These are phyloP conservation scores for Gnathonemus echidnorhynchus DNA, from an alignment of 2,113 vertebrate species.

Conservation along the genomic window DNA sequence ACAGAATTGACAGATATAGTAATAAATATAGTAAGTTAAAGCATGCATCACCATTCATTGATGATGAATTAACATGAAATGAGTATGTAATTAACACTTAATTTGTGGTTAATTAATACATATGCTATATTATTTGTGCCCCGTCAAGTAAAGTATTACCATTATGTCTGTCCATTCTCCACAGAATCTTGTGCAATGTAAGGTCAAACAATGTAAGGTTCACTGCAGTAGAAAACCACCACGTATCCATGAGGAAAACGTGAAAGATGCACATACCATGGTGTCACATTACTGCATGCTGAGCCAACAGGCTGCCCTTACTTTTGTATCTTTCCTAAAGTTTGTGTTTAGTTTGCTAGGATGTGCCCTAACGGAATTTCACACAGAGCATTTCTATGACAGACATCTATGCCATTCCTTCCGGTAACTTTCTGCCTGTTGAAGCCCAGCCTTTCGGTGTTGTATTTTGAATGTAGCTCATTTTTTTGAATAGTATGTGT, in stretches of 20 bases:
- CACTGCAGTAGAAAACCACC: background rate
- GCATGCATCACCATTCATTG: background rate
- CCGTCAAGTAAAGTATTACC: background rate
- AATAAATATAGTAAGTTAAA: background rate
- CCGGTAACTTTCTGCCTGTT: background rate
- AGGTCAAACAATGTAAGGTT: background rate
- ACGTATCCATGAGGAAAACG: background rate
- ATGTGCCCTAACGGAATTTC: background rate
- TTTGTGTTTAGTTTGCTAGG: background rate
- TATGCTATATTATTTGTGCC: background rate
- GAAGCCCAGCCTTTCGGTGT: background rate
- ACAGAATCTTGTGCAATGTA: background rate
- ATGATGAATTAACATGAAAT: background rate
- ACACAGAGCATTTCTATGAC: background rate
- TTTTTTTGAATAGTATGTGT: background rate
- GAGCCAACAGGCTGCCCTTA: background rate
- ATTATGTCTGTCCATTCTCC: background rate
- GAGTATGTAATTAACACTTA: background rate
- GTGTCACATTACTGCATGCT: background rate
- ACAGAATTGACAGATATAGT: background rate
- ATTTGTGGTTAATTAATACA: background rate
- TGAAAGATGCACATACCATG: background rate
- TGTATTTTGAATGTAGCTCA: background rate
- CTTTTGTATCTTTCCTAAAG: background rate
- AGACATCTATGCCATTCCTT: background rate